Conservation (phyloP, 1,140 invertebrate genomes). For the Orchestia grillus region DNA sequence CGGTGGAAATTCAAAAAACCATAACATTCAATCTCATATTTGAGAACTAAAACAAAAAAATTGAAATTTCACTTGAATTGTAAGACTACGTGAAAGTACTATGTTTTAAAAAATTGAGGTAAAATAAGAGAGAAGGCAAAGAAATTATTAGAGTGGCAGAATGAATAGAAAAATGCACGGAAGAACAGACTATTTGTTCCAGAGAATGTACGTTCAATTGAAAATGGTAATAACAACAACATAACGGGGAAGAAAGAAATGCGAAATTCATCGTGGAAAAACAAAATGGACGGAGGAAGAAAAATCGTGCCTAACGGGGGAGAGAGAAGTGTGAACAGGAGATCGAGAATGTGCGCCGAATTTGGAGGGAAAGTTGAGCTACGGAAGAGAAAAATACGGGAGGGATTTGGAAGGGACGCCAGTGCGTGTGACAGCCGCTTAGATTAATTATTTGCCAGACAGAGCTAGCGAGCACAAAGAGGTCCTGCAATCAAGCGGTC, state of each 20-base stretch:
- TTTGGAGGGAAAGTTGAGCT: not conserved
- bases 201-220: not conserved
- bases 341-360: not conserved
- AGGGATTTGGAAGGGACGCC: not conserved
- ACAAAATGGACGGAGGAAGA: not conserved
- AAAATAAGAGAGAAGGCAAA: not conserved
- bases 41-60: too few species aligned
- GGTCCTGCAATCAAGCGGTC: not conserved
- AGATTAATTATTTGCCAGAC: slow-evolving; percentile 33
- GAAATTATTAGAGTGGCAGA: not conserved
- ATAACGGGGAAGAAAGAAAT: not conserved
- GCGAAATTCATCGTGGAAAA: too few species aligned
- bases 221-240: not conserved
- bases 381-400: not conserved
- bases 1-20: too few species aligned
- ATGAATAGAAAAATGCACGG: not conserved
- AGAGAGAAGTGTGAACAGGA: not conserved
- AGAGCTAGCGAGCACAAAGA: not conserved
- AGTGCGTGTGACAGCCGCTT: not conserved
- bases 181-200: not conserved
- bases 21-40: too few species aligned
- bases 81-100: too few species aligned
- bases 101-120: too few species aligned
- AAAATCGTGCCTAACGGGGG: not conserved
- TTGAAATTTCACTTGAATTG: too few species aligned